A percentile compares a stretch with the other conserved stretches of the same genome.
Evolutionary conservation across 2,797 vertebrate species (phyloP).

Genomic region (Sebastes reedi): DNA sequence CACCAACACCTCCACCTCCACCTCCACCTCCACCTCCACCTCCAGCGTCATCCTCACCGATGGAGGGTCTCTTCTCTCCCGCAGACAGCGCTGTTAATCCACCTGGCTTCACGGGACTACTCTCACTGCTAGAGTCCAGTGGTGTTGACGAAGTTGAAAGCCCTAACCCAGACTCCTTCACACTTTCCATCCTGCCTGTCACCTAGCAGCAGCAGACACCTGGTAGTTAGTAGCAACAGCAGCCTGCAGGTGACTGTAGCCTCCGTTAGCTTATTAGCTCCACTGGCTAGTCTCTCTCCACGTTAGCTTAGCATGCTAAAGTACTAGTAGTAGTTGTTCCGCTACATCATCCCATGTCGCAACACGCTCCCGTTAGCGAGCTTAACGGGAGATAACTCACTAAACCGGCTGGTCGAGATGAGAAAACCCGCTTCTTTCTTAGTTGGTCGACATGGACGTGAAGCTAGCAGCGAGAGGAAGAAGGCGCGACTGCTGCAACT

Average conservation of each 20-base stretch:
- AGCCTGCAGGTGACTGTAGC: constrained; percentile 61
- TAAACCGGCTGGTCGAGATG: constrained; percentile 44
- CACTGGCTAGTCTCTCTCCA: constrained; percentile 12
- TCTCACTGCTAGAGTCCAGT: constrained; percentile 26
- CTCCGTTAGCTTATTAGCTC: constrained; percentile 53
- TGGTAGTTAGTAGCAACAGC: constrained; percentile 20
- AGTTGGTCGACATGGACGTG: constrained; percentile 53
- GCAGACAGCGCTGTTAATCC: constrained; percentile 50
- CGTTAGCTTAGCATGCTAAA: constrained; percentile 69
- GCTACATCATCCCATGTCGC: constrained; percentile 68
- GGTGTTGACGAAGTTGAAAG: constrained; percentile 41
- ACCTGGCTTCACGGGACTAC: constrained; percentile 39
- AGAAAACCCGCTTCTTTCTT: constrained; percentile 3
- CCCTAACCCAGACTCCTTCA: constrained; percentile 36
- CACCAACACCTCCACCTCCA: constrained; percentile 55
- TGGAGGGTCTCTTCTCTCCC: constrained; percentile 67
- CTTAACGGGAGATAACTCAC: constrained; percentile 25
- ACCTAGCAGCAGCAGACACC: background rate
- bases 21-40: constrained; percentile 43
- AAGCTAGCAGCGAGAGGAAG: background rate
- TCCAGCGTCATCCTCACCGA: constrained; percentile 68
- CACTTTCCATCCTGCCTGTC: constrained; percentile 58
- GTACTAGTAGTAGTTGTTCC: constrained; percentile 43
- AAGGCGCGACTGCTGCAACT: constrained; percentile 47
- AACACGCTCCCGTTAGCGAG: constrained; percentile 50